Base-by-base conservation (phyloP, 2,797 vertebrate species). In the Paguma larvata region DNA sequence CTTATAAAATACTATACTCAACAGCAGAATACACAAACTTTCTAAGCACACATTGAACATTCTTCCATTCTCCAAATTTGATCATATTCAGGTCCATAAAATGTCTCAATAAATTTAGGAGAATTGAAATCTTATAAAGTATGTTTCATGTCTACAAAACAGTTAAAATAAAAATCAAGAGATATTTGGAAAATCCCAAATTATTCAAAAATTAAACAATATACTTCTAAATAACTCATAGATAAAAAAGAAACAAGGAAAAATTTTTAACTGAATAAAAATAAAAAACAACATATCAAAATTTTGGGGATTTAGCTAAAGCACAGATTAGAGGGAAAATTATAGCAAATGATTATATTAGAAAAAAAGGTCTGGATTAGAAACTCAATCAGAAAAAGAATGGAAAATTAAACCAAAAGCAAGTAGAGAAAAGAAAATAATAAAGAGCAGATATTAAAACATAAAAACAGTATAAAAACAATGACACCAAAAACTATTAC, bases 191-290 rank as follows among this genome's bases (percentile, higher is more conserved):
- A 72, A 82, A 82, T 27, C 4, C 34, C 27, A 27, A 97, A 83
- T 51, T 79, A 94, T 73, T 53, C 92, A 15, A 83, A 94, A 87
- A 90, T 75, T 85, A 89, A 86, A 62, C 12, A 73, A 63, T 5
- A 48, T 3, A 78, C 30, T 86, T 89, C 32, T 96, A 79, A 87
- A 44, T 72, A 59, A 86, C 16, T 92, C 62, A 59, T 38, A 19
- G 63, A 83, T 30, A 95, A 92, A 77, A 44, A 63, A 85, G 32
- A 93, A 83, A 89, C 14, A 59, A 89, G 8, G 38, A 51, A 85
- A 89, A 89, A 65, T 30, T 44, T 70, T 87, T 4, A 87, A 85
- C 13, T 83, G 32, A 84, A 41, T 63, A 38, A 88, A 92, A 73
- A 70, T 72, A 21, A 90, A 92, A 89, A 62, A 82, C 13, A 85